A percentile compares a stretch with the other conserved stretches of the same genome.
Conservation (phyloP, 2,797 vertebrate genomes). For the Chiloscyllium punctatum region DNA sequence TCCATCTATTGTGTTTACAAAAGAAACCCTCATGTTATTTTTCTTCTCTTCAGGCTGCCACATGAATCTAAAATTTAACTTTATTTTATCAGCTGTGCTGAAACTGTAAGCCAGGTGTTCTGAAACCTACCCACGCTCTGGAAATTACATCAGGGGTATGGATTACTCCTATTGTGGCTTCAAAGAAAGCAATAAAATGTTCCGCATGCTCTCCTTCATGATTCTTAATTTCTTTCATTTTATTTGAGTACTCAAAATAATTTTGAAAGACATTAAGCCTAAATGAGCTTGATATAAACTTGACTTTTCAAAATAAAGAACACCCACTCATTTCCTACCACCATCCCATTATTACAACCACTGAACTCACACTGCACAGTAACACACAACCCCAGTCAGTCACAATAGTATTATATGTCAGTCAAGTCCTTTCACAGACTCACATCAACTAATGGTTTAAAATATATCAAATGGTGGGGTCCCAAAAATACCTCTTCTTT, state of each 20-base stretch:
- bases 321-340: slow-evolving; percentile 39
- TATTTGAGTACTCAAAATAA: slow-evolving; percentile 68
- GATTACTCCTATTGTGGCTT: slow-evolving; percentile 56
- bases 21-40: slow-evolving; percentile 60
- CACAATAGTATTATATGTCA: slow-evolving; percentile 37
- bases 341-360: slow-evolving; percentile 47
- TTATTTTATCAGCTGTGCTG: slow-evolving; percentile 61
- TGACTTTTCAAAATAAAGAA: slow-evolving; percentile 54
- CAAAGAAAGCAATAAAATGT: slow-evolving; percentile 65
- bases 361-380: slow-evolving; percentile 42
- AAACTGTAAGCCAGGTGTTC: slow-evolving; percentile 49
- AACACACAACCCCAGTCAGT: slow-evolving; percentile 43
- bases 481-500: slow-evolving; percentile 3
- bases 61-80: slow-evolving; percentile 52
- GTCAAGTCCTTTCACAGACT: neutral
- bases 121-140: slow-evolving; percentile 42
- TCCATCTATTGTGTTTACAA: slow-evolving; percentile 62
- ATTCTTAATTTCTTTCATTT: slow-evolving; percentile 70
- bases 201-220: slow-evolving; percentile 58
- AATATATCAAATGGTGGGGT: neutral
- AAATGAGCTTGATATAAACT: slow-evolving; percentile 61
- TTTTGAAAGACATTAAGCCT: slow-evolving; percentile 65
- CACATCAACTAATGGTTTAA: slow-evolving; percentile 22
- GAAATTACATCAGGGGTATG: slow-evolving; percentile 39
- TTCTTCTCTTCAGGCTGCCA: slow-evolving; percentile 47